Percentiles rank a stretch among this genome's conserved stretches.
These are phyloP conservation scores for Cydia strobilella DNA, from an alignment of 1,140 invertebrate species.

Conservation along the genomic window DNA sequence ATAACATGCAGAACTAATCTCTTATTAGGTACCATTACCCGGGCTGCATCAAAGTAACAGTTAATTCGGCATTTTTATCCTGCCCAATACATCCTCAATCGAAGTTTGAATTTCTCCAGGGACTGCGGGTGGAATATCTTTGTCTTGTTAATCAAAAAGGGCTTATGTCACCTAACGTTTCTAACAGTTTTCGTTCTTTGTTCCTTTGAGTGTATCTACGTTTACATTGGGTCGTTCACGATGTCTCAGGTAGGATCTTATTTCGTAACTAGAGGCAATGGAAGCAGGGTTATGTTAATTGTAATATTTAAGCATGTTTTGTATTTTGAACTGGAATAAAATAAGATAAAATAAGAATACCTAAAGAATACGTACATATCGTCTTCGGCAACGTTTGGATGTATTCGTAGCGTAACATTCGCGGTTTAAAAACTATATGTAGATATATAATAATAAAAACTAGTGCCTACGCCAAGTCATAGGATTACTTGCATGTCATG, in stretches of 20 bases:
- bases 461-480: no score
- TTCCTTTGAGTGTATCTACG: neutral
- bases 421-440: no score
- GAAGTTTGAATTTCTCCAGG: constrained; percentile 2
- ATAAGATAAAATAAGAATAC: no score
- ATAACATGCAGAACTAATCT: neutral
- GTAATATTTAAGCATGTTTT: neutral
- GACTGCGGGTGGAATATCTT: neutral
- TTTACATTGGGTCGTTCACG: neutral
- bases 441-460: no score
- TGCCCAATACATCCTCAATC: constrained; percentile 4
- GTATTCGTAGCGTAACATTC: no score
- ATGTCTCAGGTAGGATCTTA: constrained; percentile 15
- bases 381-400: no score
- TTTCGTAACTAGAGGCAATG: constrained; percentile 7
- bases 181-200: neutral
- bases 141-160: neutral
- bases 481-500: no score
- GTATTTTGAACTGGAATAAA: neutral
- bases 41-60: constrained; percentile 3
- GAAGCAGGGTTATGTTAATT: constrained; percentile 11
- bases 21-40: neutral
- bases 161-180: neutral
- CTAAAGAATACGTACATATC: no score
- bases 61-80: constrained; percentile 2